These are phyloP conservation scores for Ctenodactylus gundi DNA, from an alignment of 2,113 vertebrate genomes.

Conservation along the genomic window DNA sequence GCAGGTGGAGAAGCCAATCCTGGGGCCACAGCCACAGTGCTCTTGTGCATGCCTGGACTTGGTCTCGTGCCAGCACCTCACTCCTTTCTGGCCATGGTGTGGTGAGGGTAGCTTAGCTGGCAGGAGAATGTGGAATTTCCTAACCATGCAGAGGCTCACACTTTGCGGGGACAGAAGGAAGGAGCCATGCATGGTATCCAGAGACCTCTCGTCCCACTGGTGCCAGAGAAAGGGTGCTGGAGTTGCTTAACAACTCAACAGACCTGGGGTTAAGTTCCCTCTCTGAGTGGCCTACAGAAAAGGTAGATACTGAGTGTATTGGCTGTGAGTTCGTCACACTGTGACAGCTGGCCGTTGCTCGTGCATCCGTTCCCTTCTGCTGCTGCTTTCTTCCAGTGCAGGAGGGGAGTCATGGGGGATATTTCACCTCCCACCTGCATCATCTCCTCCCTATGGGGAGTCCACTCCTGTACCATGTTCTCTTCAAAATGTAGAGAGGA, in stretches of 20 bases:
- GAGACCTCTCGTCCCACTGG: background rate
- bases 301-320: background rate
- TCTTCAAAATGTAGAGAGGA: background rate
- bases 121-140: background rate
- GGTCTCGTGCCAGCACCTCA: background rate
- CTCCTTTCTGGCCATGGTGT: background rate
- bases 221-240: background rate
- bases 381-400: background rate
- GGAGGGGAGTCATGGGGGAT: background rate
- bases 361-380: fast-evolving
- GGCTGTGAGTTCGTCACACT: background rate
- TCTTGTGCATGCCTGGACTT: background rate
- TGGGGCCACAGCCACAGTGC: no score
- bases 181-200: background rate
- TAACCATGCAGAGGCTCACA: background rate
- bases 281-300: background rate
- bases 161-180: background rate
- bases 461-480: background rate
- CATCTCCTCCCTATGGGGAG: background rate
- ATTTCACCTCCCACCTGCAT: background rate
- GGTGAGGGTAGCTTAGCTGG: background rate
- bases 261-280: background rate
- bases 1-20: background rate
- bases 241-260: background rate
- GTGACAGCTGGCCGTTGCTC: background rate